These are phyloP conservation scores for Zygogramma bicolorata DNA, from an alignment of 2,888 invertebrate species.

Conservation along the genomic window DNA sequence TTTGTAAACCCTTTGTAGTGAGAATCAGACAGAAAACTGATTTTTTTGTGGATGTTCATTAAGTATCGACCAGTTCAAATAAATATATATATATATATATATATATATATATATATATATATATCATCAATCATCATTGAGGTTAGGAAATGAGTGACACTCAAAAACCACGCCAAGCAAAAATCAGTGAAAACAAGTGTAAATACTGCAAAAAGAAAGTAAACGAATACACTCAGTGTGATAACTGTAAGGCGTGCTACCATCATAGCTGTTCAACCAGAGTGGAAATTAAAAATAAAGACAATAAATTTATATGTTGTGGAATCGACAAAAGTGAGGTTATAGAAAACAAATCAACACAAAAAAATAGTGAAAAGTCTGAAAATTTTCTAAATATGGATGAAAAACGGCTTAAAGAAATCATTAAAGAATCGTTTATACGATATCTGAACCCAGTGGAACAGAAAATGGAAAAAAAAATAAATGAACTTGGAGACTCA, in stretches of 20 bases:
- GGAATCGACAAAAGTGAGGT: neutral
- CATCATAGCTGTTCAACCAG: conserved; percentile 4
- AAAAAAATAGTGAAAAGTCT: neutral
- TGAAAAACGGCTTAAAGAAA: conserved; percentile 4
- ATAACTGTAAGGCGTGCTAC: conserved; percentile 4
- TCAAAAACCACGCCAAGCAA: neutral
- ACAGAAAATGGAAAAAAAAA: conserved; percentile 19
- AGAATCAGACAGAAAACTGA: too few species aligned
- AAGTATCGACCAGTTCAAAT: too few species aligned
- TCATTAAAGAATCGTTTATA: conserved; percentile 15
- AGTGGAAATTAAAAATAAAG: conserved; percentile 11
- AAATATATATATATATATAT: too few species aligned
- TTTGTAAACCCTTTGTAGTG: too few species aligned
- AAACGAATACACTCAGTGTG: conserved; percentile 7
- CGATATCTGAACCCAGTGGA: conserved; percentile 18
- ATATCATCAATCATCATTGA: too few species aligned
- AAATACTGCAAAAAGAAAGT: conserved; percentile 9
- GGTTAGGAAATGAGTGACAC: conserved; percentile 3
- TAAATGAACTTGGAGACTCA: conserved; percentile 13
- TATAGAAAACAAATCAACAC: neutral
- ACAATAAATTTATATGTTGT: neutral
- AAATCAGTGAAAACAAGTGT: neutral
- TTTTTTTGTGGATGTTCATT: too few species aligned
- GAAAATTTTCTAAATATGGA: conserved; percentile 9
- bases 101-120: too few species aligned